Evolutionary conservation across 2,797 vertebrate species (phyloP), one percentile per base, ranked within the genome.

Genomic region (Eleutherodactylus coqui): DNA sequence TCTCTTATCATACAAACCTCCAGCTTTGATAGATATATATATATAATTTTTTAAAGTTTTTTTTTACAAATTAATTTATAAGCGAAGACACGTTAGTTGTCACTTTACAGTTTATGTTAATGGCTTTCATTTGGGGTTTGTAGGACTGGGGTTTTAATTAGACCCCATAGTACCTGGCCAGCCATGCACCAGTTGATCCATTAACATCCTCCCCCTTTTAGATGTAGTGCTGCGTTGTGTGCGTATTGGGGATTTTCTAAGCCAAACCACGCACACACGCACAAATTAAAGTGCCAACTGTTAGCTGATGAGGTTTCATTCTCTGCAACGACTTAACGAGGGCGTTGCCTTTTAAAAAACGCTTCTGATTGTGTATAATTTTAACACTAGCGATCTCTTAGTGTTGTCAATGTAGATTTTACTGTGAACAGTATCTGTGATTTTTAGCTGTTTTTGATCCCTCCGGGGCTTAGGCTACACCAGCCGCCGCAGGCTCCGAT

Each of bases 381-480:
- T 96, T 95, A 95, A 96, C 95, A 96, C 94, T 96, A 96, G 95
- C 95, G 94, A 96, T 94, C 94, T 96, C 95, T 95, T 96, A 96
- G 95, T 96, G 95, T 96, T 95, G 95, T 96, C 95, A 96, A 96
- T 96, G 95, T 96, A 96, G 95, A 95, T 94, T 96, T 96, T 96
- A 95, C 95, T 96, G 95, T 96, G 95, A 96, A 96, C 82, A 95
- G 95, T 96, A 95, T 95, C 94, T 96, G 95, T 96, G 95, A 95
- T 94, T 89, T 87, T 96, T 96, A 96, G 95, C 95, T 95, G 95
- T 96, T 94, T 87, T 84, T 93, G 95, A 94, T 96, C 95, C 94
- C 93, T 94, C 94, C 93, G 94, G 95, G 95, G 95, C 95, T n/a
- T 95, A 95, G 95, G 95, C 94, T 94, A 93, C 94, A 95, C 93